Evolutionary conservation across 2,888 invertebrate genomes (phyloP).

Genomic region (Lasioglossum calceatum): DNA sequence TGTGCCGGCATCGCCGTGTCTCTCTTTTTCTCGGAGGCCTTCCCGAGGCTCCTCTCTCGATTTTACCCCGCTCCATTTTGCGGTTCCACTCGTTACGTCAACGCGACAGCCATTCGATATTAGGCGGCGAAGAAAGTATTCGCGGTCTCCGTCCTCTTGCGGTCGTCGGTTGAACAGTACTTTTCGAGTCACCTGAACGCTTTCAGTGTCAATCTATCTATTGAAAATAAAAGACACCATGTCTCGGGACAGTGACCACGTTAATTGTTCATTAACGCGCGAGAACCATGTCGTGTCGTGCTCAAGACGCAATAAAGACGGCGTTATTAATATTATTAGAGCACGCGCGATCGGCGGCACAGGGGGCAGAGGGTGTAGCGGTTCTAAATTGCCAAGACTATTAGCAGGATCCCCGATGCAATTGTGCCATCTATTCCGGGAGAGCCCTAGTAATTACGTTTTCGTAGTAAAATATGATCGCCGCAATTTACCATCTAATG

Average conservation of each 20-base stretch:
- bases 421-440: constrained; percentile 2
- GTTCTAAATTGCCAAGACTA: constrained; percentile 23
- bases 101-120: not conserved
- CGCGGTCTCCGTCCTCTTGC: not conserved
- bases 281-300: not conserved
- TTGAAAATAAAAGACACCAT: too few relatives aligned
- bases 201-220: not conserved
- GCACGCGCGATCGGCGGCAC: not conserved
- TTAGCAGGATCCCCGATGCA: not conserved
- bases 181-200: not conserved
- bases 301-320: not conserved
- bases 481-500: constrained; percentile 25
- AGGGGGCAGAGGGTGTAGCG: not conserved
- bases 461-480: constrained; percentile 23
- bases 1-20: constrained; percentile 20
- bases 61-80: not conserved
- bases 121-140: not conserved
- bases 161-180: not conserved
- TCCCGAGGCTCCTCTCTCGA: constrained; percentile 1
- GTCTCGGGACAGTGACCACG: too few relatives aligned
- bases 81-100: constrained; percentile 8
- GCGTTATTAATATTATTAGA: not conserved
- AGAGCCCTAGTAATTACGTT: constrained; percentile 16
- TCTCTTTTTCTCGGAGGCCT: not conserved
- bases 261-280: not conserved